Base-by-base conservation (phyloP, 2,888 invertebrate species). In the Polyploca ridens region DNA sequence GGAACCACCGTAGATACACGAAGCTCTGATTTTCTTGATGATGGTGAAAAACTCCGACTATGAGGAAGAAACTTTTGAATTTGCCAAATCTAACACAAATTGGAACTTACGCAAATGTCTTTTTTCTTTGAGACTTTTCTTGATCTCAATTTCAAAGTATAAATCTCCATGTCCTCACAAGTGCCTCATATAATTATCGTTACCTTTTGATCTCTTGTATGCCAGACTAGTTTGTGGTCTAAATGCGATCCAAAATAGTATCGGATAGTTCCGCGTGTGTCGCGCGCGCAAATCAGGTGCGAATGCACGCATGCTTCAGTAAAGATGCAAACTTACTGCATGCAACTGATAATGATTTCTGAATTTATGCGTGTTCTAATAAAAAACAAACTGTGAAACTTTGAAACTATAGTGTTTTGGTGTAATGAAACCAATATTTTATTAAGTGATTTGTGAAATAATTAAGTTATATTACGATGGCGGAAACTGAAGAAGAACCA, bases 161-260 rank as follows among this genome's bases (percentile, higher is more conserved):
- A 16, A 16, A 16, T 44, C 49, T 49, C 14, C 14, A 49, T 49
- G 16, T 65, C 62, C 64, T 72, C 74, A 78, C 74, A 71, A 83
- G 75, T 79, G 75, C 69, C 69, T 72, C 71, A 69, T 72, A 71
- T 74, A 77, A 74, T 75, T 77, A 75, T 85, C 84, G 73, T 86
- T 87, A 88, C 88, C 90, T 88, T 90, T 90, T 91, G 88, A 91
- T 92, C 91, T 91, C 88, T 75, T 89, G 87, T 88, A 79, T 83
- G 80, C 79, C 86, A 83, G 88, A 84, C 86, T 84, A 82, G 83
- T 86, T 80, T 88, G 89, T 90, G 89, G 91, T 90, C 91, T 90
- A 88, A 87, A 91, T 90, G 84, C 84, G 84, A 83, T 85, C 87
- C 78, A 84, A 90, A 92, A 92, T 93, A 91, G 90, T 88, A 84